Conservation (phyloP, 2,797 vertebrate species). For the Tinamus major region DNA sequence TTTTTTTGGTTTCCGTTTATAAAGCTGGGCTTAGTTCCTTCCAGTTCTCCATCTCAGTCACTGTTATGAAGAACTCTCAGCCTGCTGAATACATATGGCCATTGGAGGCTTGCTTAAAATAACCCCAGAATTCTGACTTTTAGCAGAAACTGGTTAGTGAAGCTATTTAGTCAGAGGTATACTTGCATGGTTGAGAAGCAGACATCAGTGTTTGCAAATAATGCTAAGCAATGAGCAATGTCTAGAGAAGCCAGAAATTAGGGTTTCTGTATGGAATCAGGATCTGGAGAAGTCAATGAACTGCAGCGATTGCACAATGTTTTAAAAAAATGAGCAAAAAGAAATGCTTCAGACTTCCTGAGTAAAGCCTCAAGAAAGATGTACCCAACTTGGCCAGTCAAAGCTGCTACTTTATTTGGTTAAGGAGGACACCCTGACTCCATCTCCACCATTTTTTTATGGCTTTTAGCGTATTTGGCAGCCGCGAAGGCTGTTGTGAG, state of each 20-base stretch:
- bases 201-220: constrained; percentile 38
- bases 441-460: not conserved
- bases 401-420: not conserved
- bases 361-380: not conserved
- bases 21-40: constrained; percentile 22
- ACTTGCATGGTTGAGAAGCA: not conserved
- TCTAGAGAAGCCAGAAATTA: not conserved
- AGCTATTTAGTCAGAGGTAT: constrained; percentile 12
- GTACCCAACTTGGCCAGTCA: not conserved
- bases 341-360: too few relatives aligned
- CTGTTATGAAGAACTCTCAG: constrained; percentile 30
- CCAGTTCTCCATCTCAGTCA: not conserved
- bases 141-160: not conserved
- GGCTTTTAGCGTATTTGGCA: not conserved
- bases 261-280: not conserved
- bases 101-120: constrained; percentile 32
- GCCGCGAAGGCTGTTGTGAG: not conserved
- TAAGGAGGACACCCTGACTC: not conserved
- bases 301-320: not conserved
- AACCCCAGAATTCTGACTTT: not conserved
- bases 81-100: not conserved
- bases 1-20: constrained; percentile 43
- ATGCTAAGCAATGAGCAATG: not conserved
- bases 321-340: not conserved
- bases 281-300: not conserved